phyloP scores from a whole-genome alignment of 2,888 invertebrate species.

The Callinectes sapidus region DNA sequence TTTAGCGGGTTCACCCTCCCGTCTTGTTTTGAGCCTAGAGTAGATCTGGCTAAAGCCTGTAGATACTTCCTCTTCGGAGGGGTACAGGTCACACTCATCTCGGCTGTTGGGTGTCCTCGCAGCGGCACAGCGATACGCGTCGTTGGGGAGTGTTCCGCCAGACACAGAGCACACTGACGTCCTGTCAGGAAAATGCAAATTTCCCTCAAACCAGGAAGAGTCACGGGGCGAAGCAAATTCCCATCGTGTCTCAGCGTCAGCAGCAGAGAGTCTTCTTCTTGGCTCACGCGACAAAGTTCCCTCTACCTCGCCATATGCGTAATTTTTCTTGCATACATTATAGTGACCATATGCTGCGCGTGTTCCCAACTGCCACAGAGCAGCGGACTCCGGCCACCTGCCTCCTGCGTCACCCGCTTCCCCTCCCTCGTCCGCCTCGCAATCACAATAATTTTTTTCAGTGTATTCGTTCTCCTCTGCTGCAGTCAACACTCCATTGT shows the following conservation, averaged over 20 bases:
- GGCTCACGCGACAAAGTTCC: not conserved
- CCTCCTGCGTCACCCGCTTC: not conserved
- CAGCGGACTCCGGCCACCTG: conserved; percentile 9
- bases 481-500: not conserved
- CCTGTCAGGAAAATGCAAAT: not conserved
- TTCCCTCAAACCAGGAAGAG: conserved; percentile 9
- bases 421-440: not conserved
- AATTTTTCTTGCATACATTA: conserved; percentile 21
- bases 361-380: not conserved
- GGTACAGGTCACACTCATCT: not conserved
- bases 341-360: conserved; percentile 14
- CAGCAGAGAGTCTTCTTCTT: not conserved
- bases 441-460: not conserved
- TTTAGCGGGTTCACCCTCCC: not conserved
- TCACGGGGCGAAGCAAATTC: not conserved
- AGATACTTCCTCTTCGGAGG: not conserved
- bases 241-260: not conserved
- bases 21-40: not conserved
- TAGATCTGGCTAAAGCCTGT: not conserved
- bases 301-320: not conserved
- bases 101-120: not conserved
- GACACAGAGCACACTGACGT: not conserved
- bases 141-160: not conserved
- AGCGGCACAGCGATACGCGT: not conserved
- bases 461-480: not conserved